phyloP scores from a whole-genome alignment of 2,113 vertebrate species.

The Trinectes maculatus region DNA sequence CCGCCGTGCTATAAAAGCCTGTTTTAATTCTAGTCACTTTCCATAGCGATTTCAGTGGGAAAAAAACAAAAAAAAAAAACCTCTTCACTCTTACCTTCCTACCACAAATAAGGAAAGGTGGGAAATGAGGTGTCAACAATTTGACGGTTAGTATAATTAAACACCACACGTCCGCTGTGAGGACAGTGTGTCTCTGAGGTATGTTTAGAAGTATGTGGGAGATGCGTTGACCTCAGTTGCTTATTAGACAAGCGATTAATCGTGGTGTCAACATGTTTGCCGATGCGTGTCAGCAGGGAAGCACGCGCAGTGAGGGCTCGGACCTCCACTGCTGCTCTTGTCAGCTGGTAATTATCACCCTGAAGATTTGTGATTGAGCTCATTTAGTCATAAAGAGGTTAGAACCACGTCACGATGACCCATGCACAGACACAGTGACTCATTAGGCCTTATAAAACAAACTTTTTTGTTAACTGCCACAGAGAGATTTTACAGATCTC shows the following conservation, averaged over 20 bases:
- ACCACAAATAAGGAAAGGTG: slow-evolving; percentile 38
- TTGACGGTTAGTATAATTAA: slow-evolving; percentile 51
- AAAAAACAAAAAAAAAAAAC: slow-evolving; percentile 4
- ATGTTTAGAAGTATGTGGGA: slow-evolving; percentile 71
- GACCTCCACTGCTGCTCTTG: slow-evolving; percentile 36
- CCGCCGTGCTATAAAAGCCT: not conserved
- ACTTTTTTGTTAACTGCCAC: not conserved
- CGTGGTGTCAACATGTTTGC: slow-evolving; percentile 57
- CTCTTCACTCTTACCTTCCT: slow-evolving; percentile 11
- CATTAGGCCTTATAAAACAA: not conserved
- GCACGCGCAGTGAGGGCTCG: slow-evolving; percentile 43
- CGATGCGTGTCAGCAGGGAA: slow-evolving; percentile 51
- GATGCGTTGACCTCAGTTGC: slow-evolving; percentile 45
- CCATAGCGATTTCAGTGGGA: not conserved
- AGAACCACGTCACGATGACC: slow-evolving; percentile 2
- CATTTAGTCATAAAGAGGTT: slow-evolving; percentile 20
- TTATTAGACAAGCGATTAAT: slow-evolving; percentile 66
- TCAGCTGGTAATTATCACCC: slow-evolving; percentile 67
- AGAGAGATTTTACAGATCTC: not conserved
- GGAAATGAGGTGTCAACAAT: slow-evolving; percentile 48
- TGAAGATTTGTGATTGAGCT: slow-evolving; percentile 45
- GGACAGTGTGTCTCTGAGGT: slow-evolving; percentile 41
- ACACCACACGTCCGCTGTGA: slow-evolving; percentile 33
- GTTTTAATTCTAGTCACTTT: not conserved
- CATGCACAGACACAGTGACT: not conserved